These are phyloP conservation scores for Dipodomys merriami DNA, from an alignment of 2,113 vertebrate genomes.

Conservation along the genomic window DNA sequence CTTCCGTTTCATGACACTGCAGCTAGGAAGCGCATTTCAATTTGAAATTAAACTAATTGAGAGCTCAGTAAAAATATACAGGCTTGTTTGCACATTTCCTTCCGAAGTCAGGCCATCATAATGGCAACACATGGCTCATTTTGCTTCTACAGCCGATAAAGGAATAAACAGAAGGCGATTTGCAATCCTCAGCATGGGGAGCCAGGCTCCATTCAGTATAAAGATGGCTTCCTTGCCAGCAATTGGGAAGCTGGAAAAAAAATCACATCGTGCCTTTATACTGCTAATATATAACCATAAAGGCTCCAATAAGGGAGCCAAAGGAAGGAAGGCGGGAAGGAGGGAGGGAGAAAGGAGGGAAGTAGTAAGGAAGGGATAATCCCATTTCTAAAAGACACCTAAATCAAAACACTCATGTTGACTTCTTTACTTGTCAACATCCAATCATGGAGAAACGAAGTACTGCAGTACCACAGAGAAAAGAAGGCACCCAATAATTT, in stretches of 20 bases:
- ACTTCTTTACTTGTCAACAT: neutral
- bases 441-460: slow-evolving; percentile 18
- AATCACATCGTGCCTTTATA: slow-evolving; percentile 26
- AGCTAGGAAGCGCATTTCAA: slow-evolving; percentile 59
- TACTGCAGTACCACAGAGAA: neutral
- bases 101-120: slow-evolving; percentile 62
- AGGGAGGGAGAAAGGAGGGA: neutral
- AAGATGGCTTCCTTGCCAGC: slow-evolving; percentile 18
- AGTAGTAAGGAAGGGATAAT: neutral
- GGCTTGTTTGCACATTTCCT: slow-evolving; percentile 71
- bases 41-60: slow-evolving; percentile 75
- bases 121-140: slow-evolving; percentile 70
- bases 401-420: neutral
- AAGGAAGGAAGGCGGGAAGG: neutral
- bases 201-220: neutral
- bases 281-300: slow-evolving; percentile 20
- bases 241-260: neutral
- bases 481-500: neutral
- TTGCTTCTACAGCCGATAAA: slow-evolving; percentile 55
- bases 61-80: slow-evolving; percentile 74
- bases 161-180: slow-evolving; percentile 49
- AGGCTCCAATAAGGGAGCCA: neutral
- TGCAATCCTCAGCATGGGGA: neutral
- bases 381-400: neutral
- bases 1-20: slow-evolving; percentile 56